Evolutionary conservation across 1,140 invertebrate species (phyloP).

Genomic region (Ylistrum balloti): DNA sequence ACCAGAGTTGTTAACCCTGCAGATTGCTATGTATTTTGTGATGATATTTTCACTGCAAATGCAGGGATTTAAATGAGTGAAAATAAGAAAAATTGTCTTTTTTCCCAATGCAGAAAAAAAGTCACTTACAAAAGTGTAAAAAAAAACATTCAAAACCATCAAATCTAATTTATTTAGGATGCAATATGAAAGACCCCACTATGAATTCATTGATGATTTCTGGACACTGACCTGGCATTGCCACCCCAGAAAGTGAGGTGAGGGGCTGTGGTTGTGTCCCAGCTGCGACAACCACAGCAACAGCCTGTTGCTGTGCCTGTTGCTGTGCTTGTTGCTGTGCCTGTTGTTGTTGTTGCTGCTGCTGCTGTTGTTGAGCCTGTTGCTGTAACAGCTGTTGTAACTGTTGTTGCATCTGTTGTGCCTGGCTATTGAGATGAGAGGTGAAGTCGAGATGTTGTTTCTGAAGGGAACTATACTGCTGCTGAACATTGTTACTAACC

Average conservation of each 20-base stretch:
- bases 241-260: background rate
- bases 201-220: no score
- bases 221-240: background rate
- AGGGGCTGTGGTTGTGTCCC: slow-evolving; percentile 43
- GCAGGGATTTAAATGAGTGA: no score
- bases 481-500: slow-evolving; percentile 87
- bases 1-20: no score
- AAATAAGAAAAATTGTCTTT: no score
- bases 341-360: slow-evolving; percentile 72
- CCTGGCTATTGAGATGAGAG: slow-evolving; percentile 89
- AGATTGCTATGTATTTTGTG: no score
- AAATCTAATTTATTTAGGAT: no score
- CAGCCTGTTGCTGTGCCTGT: slow-evolving; percentile 60
- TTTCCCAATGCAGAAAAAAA: no score
- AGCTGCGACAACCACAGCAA: background rate
- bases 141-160: no score
- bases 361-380: slow-evolving; percentile 59
- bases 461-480: slow-evolving; percentile 89
- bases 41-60: no score
- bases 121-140: no score
- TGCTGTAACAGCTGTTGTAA: slow-evolving; percentile 86
- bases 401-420: slow-evolving; percentile 89
- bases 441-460: slow-evolving; percentile 97
- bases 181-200: no score
- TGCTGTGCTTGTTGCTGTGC: slow-evolving; percentile 65